Conservation (phyloP, 1,140 invertebrate species). For the Drosophila pallidifrons region DNA sequence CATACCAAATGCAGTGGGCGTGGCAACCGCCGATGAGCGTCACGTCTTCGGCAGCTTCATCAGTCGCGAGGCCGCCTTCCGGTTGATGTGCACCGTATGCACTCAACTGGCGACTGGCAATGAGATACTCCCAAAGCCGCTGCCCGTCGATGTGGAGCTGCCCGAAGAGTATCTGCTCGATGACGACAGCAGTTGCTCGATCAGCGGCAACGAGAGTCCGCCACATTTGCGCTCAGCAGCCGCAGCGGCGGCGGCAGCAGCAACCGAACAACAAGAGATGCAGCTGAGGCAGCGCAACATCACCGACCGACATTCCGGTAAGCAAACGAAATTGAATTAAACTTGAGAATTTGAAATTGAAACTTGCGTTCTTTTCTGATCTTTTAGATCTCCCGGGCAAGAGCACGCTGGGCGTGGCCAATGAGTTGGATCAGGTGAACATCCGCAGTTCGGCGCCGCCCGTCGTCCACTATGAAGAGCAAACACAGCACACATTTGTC, state of each 20-base stretch:
- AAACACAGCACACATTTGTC: constrained; percentile 4
- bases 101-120: constrained; percentile 51
- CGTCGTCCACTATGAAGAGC: constrained; percentile 47
- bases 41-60: constrained; percentile 96
- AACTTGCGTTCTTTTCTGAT: too few relatives aligned
- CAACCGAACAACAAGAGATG: constrained; percentile 22
- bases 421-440: constrained; percentile 1
- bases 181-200: constrained; percentile 75
- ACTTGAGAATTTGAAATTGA: too few relatives aligned
- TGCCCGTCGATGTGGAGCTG: constrained; percentile 61
- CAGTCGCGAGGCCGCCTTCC: constrained; percentile 94
- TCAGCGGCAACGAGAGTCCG: constrained; percentile 79
- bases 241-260: background rate
- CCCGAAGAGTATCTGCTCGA: constrained; percentile 69
- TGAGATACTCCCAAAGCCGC: constrained; percentile 59
- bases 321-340: background rate
- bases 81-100: constrained; percentile 93
- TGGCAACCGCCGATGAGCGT: constrained; percentile 92
- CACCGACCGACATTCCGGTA: constrained; percentile 62
- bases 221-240: constrained; percentile 39
- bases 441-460: constrained; percentile 54
- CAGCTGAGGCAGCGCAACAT: constrained; percentile 29
- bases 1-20: constrained; percentile 95
- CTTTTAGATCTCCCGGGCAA: constrained; percentile 27
- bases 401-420: background rate